Evolutionary conservation across 2,113 vertebrate genomes (phyloP).

Genomic region (Pluvialis apricaria): DNA sequence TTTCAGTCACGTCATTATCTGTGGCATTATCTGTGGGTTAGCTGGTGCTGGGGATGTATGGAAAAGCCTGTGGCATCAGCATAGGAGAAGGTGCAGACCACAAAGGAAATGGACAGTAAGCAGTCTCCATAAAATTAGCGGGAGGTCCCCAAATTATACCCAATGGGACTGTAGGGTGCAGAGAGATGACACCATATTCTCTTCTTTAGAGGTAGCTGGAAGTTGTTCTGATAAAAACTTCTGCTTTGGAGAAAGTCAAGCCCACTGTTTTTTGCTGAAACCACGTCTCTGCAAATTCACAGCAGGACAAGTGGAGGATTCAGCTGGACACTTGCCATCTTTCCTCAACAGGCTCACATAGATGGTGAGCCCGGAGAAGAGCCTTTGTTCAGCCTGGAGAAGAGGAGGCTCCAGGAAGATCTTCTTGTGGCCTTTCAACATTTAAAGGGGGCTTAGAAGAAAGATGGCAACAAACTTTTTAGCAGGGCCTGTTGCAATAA

Average conservation of each 20-base stretch:
- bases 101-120: neutral
- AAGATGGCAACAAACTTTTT: neutral
- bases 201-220: neutral
- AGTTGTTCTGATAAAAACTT: neutral
- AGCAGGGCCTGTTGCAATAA: neutral
- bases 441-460: neutral
- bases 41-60: neutral
- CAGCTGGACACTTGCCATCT: neutral
- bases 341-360: neutral
- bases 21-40: neutral
- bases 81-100: neutral
- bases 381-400: neutral
- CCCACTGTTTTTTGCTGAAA: neutral
- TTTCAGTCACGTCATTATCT: neutral
- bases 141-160: neutral
- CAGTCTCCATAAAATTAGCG: neutral
- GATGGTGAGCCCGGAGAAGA: neutral
- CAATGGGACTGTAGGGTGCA: neutral
- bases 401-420: neutral
- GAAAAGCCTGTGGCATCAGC: neutral
- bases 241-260: neutral
- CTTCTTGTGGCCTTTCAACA: neutral
- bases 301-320: neutral
- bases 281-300: neutral
- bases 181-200: fast-evolving